Conservation (phyloP, 1,140 invertebrate genomes). For the Acromyrmex echinatior region DNA sequence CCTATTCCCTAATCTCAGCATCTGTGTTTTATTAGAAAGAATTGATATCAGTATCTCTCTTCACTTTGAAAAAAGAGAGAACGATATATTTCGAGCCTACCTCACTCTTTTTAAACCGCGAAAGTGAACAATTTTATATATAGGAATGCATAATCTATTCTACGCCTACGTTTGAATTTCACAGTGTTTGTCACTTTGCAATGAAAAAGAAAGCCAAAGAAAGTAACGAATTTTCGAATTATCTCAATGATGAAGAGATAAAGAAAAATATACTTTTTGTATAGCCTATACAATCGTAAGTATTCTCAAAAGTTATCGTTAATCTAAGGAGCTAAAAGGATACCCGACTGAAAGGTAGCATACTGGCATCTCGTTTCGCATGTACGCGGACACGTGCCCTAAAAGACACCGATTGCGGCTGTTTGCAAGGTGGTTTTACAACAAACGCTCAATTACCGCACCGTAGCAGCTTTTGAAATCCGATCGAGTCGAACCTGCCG, state of each 20-base stretch:
- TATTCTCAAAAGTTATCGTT: no score
- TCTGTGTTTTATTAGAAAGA: no score
- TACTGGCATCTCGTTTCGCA: not conserved
- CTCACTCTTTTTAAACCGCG: no score
- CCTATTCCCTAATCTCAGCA: no score
- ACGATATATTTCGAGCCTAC: no score
- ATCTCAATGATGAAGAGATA: not conserved
- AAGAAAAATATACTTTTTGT: not conserved
- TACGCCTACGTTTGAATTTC: not conserved
- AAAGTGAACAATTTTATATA: no score
- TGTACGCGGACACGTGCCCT: constrained; percentile 20
- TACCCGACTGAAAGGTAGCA: not conserved
- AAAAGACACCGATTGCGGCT: constrained; percentile 32
- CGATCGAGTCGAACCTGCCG: constrained; percentile 64
- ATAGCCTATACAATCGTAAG: no score
- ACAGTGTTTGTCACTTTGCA: not conserved
- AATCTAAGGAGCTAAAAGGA: no score
- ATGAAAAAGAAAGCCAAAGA: not conserved
- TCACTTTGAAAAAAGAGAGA: no score
- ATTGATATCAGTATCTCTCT: no score
- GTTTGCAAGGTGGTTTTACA: constrained; percentile 63
- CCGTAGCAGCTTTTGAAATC: constrained; percentile 66
- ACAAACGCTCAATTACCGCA: not conserved
- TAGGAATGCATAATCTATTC: no score
- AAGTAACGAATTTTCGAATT: not conserved